Percentiles rank a stretch among this genome's conserved stretches.
Conservation (phyloP, 2,888 invertebrate species). For the Arctia plantaginis region DNA sequence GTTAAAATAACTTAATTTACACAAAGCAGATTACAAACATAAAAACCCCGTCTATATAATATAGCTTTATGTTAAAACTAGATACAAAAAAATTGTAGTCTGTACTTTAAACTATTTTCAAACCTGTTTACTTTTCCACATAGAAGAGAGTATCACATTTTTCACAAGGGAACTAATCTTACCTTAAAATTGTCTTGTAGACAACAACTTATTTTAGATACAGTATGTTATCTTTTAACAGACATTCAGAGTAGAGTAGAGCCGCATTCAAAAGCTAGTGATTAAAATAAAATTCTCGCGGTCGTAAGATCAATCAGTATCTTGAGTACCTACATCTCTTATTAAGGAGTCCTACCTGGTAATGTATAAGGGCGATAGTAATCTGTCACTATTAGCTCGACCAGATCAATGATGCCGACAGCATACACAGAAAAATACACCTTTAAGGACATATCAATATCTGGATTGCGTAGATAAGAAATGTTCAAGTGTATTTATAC, state of each 20-base stretch:
- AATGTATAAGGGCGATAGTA: constrained; percentile 46
- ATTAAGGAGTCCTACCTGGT: constrained; percentile 17
- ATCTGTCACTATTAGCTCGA: constrained; percentile 45
- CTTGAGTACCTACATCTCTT: constrained; percentile 5
- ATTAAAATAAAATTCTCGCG: constrained; percentile 2
- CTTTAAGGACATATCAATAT: constrained; percentile 1
- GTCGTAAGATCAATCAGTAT: constrained; percentile 2
- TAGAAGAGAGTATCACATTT: neutral
- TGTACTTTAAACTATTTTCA: neutral
- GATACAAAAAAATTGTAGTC: neutral
- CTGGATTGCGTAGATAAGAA: constrained; percentile 1
- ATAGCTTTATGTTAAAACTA: neutral
- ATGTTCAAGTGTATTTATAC: neutral
- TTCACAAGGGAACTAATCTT: neutral
- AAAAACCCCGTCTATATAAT: too few species aligned
- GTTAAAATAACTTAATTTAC: too few species aligned
- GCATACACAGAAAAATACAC: constrained; percentile 25
- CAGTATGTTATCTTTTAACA: neutral
- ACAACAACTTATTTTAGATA: neutral
- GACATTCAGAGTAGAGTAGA: neutral
- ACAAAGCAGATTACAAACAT: neutral
- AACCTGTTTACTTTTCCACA: neutral
- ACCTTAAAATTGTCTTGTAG: neutral
- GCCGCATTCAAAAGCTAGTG: neutral
- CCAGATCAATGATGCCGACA: constrained; percentile 46